Evolutionary conservation across 2,888 invertebrate species (phyloP).

Genomic region (Eristalinus aeneus): DNA sequence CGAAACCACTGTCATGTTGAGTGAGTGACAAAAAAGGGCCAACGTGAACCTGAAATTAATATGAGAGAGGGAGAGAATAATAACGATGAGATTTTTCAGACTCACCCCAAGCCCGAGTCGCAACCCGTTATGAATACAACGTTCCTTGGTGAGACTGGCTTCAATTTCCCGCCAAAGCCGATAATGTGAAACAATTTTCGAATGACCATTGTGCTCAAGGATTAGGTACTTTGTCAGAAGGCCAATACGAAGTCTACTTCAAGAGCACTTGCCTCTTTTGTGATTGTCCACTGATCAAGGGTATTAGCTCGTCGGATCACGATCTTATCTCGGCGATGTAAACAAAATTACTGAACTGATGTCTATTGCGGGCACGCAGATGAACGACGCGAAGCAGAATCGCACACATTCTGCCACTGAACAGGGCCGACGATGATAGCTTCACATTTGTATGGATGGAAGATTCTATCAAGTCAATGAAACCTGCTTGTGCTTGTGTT

Average conservation of each 20-base stretch:
- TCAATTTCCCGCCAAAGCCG: conserved; percentile 49
- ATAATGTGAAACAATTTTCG: conserved; percentile 42
- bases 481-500: conserved; percentile 13
- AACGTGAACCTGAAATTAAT: conserved; percentile 75
- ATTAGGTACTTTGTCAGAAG: conserved; percentile 3
- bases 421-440: background rate
- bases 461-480: conserved; percentile 29
- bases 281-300: background rate
- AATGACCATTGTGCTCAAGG: conserved; percentile 24
- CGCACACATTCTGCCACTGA: background rate
- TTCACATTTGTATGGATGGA: background rate
- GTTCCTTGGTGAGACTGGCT: conserved; percentile 75
- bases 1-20: conserved; percentile 86
- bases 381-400: conserved; percentile 6
- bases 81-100: background rate
- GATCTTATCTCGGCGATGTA: conserved; percentile 61
- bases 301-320: conserved; percentile 4
- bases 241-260: background rate
- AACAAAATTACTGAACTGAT: conserved; percentile 70
- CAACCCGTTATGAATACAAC: conserved; percentile 91
- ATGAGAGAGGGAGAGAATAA: background rate
- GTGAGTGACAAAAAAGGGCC: conserved; percentile 78
- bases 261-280: background rate
- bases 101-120: conserved; percentile 90
- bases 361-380: conserved; percentile 24